Evolutionary conservation across 2,888 invertebrate species (phyloP).

Genomic region (Clistopyga incitator): DNA sequence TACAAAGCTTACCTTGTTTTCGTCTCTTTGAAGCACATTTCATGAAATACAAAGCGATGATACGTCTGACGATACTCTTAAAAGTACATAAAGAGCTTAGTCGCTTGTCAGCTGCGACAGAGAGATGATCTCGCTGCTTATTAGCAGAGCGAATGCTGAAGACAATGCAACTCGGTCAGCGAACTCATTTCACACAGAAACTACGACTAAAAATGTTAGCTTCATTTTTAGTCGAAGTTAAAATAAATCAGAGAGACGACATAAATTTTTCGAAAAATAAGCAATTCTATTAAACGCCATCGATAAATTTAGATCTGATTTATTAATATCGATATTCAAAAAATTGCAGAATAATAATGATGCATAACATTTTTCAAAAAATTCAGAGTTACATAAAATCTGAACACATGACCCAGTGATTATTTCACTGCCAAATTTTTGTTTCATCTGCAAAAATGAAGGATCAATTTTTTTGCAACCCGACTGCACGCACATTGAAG

Average conservation of each 20-base stretch:
- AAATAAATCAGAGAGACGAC: not conserved
- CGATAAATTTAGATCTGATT: no score
- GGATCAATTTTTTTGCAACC: no score
- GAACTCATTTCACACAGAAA: not conserved
- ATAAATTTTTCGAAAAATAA: not conserved
- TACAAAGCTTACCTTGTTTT: slow-evolving; percentile 9
- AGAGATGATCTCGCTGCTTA: slow-evolving; percentile 23
- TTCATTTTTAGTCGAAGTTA: not conserved
- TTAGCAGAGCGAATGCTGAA: slow-evolving; percentile 13
- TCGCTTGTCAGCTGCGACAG: slow-evolving; percentile 4
- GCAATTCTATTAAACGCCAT: no score
- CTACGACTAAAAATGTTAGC: not conserved
- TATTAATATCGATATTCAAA: no score
- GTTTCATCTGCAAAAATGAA: no score
- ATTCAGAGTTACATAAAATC: no score
- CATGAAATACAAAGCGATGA: slow-evolving; percentile 23
- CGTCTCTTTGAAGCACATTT: not conserved
- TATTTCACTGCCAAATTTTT: no score
- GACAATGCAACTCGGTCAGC: not conserved
- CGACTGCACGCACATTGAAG: no score
- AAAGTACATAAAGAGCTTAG: slow-evolving; percentile 22
- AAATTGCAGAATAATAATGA: no score
- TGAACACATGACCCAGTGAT: not conserved
- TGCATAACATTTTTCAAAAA: no score
- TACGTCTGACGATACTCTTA: slow-evolving; percentile 23